Percentiles rank a stretch among this genome's conserved stretches.
These are phyloP conservation scores for Spatula versicolor DNA, from an alignment of 2,797 vertebrate species.

Conservation along the genomic window DNA sequence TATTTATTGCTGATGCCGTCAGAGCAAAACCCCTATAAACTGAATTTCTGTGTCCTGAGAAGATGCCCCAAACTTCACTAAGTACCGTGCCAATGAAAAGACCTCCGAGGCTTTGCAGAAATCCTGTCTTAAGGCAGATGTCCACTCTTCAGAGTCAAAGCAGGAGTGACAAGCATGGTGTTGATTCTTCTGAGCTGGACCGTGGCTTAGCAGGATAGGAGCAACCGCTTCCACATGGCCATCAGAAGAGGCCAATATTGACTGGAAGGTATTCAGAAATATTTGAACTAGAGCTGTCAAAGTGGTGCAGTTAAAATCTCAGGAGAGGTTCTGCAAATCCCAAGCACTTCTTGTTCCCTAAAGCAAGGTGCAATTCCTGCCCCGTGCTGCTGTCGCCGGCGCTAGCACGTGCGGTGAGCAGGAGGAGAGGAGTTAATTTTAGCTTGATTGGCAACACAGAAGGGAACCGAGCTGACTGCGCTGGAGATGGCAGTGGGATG, in stretches of 20 bases:
- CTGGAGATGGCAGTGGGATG: conserved; percentile 41
- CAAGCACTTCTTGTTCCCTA: background rate
- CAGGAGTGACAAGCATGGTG: background rate
- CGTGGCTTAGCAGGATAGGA: background rate
- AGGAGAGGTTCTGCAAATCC: background rate
- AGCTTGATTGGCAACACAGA: conserved; percentile 29
- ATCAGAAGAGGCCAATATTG: background rate
- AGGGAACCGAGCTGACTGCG: conserved; percentile 8
- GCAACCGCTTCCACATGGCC: background rate
- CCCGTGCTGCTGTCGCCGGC: background rate
- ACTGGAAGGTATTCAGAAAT: background rate
- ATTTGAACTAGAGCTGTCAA: background rate
- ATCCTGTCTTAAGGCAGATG: background rate
- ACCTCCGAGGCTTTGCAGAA: background rate
- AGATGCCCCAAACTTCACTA: background rate
- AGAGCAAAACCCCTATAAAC: background rate
- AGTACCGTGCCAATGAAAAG: background rate
- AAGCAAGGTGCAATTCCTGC: background rate
- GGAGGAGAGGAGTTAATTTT: conserved; percentile 10
- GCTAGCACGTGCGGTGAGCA: background rate
- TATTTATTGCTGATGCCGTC: background rate
- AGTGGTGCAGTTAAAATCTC: background rate
- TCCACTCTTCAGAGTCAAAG: background rate
- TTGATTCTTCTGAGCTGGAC: background rate
- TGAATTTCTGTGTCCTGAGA: background rate